Conservation (phyloP, 2,113 vertebrate species). For the Vombatus ursinus region DNA sequence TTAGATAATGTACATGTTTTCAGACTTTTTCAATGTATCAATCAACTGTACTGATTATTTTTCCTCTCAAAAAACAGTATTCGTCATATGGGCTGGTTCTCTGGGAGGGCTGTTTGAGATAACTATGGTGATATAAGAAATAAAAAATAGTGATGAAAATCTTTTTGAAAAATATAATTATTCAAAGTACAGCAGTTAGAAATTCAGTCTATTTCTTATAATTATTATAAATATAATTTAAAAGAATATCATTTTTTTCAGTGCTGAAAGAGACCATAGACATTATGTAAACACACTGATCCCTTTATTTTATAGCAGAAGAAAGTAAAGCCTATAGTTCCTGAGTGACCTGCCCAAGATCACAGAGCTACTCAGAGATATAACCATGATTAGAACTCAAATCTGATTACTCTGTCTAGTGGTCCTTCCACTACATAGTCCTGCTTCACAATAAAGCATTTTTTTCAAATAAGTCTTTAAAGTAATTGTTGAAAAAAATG, state of each 20-base stretch:
- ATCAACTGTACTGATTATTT: background rate
- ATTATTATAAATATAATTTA: background rate
- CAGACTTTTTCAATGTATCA: background rate
- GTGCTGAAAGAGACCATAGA: background rate
- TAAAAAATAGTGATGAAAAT: background rate
- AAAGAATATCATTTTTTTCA: background rate
- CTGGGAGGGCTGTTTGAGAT: background rate
- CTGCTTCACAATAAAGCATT: slow-evolving; percentile 36
- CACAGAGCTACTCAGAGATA: background rate
- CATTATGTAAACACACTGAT: background rate
- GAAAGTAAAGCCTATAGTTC: background rate
- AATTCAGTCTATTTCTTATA: background rate
- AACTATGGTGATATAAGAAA: background rate
- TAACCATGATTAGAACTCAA: background rate
- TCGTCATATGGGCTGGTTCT: background rate
- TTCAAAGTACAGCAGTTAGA: background rate
- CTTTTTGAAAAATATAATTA: background rate
- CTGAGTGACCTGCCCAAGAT: background rate
- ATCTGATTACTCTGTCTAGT: background rate
- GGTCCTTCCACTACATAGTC: background rate
- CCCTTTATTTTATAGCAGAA: background rate
- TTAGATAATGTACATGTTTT: background rate
- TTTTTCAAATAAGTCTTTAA: slow-evolving; percentile 69
- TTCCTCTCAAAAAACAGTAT: background rate
- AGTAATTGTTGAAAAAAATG: slow-evolving; percentile 75